Evolutionary conservation across 2,888 invertebrate genomes (phyloP), one percentile per base, ranked within the genome.

Genomic region (Agrilus biguttatus): DNA sequence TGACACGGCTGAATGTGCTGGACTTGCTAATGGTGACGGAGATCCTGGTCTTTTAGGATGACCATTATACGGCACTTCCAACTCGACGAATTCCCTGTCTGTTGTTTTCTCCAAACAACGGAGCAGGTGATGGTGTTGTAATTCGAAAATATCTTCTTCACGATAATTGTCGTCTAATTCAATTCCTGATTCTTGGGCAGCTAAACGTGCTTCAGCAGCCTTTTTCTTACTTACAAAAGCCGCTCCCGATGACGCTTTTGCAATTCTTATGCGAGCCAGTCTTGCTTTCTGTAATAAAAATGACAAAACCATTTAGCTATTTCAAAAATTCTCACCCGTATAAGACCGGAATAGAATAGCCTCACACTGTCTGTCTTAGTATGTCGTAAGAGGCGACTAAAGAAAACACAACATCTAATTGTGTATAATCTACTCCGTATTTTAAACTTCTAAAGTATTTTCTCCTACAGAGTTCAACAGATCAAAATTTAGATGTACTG

Each of bases 201-300:
- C 91, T 57, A 95, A 74, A 38, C 95, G 74, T 1, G 92, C 95
- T 62, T 98, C 97, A 2, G 93, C 93, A 1, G 96, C 95, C 66
- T 96, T 96, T 78, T 98, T 98, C 74, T 96, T 96, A 63, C 82
- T 89, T 53, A 97, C 92, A 68, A 98, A 95, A 3, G 97, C 97
- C 5, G 96, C 97, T 5, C 97, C 96, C 14, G 93, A 95, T 3
- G 97, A 97, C 42, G 96, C 97, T 68, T 98, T 98, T 43, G 97
- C 97, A 65, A 98, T 96, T 47, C 95, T 84, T 60, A 98, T 98
- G 49, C 98, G 83, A 33, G 97, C 96, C 65, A 97, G 75, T 45
- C 98, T 83, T 28, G 98, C 97, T 90, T 97, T 97, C 98, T 98
- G 80, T 37, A 80, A 79, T 44, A 49, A 47, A 42, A 49, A 44